These are phyloP conservation scores for Labrus mixtus DNA, from an alignment of 2,113 vertebrate species.

Conservation along the genomic window DNA sequence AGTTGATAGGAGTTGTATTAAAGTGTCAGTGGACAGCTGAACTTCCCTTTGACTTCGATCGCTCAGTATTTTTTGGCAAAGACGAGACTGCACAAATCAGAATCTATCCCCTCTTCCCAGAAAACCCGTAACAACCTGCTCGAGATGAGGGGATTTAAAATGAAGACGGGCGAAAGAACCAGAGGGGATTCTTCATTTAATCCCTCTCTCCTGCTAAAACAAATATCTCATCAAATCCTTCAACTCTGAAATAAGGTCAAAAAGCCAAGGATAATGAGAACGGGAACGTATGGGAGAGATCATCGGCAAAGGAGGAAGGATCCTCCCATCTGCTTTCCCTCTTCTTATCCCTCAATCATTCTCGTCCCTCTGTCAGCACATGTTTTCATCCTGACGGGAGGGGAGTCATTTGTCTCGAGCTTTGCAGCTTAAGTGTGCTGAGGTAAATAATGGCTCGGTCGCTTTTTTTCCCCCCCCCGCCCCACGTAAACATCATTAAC, in stretches of 20 bases:
- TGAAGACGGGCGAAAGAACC: conserved; percentile 32
- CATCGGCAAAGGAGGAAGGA: conserved; percentile 43
- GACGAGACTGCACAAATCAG: conserved; percentile 10
- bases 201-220: conserved; percentile 55
- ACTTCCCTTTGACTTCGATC: background rate
- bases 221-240: conserved; percentile 75
- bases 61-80: conserved; percentile 4
- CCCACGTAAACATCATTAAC: conserved; percentile 55
- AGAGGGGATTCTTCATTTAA: conserved; percentile 56
- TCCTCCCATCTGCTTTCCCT: conserved; percentile 65
- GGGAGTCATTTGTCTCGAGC: conserved; percentile 50
- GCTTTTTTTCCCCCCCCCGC: conserved; percentile 53
- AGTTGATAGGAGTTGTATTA: background rate
- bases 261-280: conserved; percentile 75
- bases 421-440: conserved; percentile 18
- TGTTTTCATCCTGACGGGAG: conserved; percentile 35
- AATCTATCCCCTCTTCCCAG: conserved; percentile 12
- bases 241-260: conserved; percentile 72
- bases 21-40: background rate
- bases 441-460: conserved; percentile 45
- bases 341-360: conserved; percentile 70
- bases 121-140: conserved; percentile 33
- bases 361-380: conserved; percentile 49
- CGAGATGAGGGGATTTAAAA: conserved; percentile 56
- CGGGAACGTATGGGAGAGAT: conserved; percentile 62